Evolutionary conservation across 2,113 vertebrate species (phyloP), one percentile per base, ranked within the genome.

Genomic region (Gorilla gorilla): DNA sequence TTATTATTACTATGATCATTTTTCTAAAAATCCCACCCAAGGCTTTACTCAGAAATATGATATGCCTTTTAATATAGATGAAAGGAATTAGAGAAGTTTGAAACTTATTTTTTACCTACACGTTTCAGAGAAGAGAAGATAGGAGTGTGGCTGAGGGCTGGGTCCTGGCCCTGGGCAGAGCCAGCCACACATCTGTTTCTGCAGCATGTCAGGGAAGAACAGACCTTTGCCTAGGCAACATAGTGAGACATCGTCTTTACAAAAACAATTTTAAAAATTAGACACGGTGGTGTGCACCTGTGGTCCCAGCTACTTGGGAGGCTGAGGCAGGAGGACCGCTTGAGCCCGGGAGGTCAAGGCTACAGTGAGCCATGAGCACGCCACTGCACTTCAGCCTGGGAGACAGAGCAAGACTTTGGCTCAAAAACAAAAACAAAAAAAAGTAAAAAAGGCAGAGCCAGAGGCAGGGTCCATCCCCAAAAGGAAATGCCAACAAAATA

Each of bases 401-500:
- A 38, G 64, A 35, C 48, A 78, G 68, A 86, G 78, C 61, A 72
- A 70, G 81, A 85, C 76, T 18, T 9, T 20, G 68, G 20, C 17
- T 70, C 35, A n/a, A n/a, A n/a, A 43, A 72, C 90, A 76, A 70
- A 61, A 61, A 25, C 25, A 25, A 64, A 64, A 30, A 32, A 64
- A 30, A 64, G 27, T 64, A 32, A 32, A 64, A 64, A 32, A 64
- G 27, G 32, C 55, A 79, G 70, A 87, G 79, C 64, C 85, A 73
- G 86, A 89, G 81, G n/a, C 35, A 86, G 55, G 22, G 61, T 7
- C 0, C 76, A 40, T 16, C 76, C 70, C 38, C 27, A 38, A 85
- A 90, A 84, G 87, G 81, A 79, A 97, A 97, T 48, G 78, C 64
- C 94, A 91, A 82, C 55, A 97, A 70, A 70, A 73, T 2, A 0